Conservation (phyloP, 1,140 invertebrate genomes). For the Aphaenogaster ashmeadi region DNA sequence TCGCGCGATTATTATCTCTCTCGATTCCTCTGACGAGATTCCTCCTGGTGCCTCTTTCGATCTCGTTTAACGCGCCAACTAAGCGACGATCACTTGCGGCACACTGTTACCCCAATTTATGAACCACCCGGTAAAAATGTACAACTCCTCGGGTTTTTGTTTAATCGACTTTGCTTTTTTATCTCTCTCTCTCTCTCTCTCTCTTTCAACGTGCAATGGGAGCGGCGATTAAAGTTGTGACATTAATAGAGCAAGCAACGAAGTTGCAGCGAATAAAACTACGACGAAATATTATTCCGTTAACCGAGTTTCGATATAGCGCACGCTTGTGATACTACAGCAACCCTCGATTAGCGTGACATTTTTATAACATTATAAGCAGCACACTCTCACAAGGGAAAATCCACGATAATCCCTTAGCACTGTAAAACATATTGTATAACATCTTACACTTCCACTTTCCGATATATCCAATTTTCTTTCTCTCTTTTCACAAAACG, state of each 20-base stretch:
- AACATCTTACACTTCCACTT: neutral
- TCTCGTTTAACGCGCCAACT: neutral
- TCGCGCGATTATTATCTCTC: constrained; percentile 46
- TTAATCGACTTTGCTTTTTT: constrained; percentile 7
- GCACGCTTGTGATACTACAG: constrained; percentile 3
- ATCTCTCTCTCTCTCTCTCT: neutral
- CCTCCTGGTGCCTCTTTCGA: neutral
- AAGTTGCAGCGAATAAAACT: constrained; percentile 43
- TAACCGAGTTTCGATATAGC: constrained; percentile 60
- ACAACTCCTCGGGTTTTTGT: neutral
- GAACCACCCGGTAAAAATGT: neutral
- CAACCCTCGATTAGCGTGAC: constrained; percentile 30
- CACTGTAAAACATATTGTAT: constrained; percentile 8
- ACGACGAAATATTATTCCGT: constrained; percentile 42
- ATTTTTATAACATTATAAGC: constrained; percentile 36
- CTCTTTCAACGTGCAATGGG: neutral
- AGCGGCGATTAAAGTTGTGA: constrained; percentile 41
- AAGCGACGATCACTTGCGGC: neutral
- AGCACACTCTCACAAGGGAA: neutral
- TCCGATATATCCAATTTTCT: neutral
- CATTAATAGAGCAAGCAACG: constrained; percentile 47
- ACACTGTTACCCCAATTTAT: neutral
- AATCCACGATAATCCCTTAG: neutral
- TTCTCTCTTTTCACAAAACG: neutral
- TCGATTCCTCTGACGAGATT: constrained; percentile 36